Evolutionary conservation across 2,113 vertebrate species (phyloP).

Genomic region (Alouatta palliata): DNA sequence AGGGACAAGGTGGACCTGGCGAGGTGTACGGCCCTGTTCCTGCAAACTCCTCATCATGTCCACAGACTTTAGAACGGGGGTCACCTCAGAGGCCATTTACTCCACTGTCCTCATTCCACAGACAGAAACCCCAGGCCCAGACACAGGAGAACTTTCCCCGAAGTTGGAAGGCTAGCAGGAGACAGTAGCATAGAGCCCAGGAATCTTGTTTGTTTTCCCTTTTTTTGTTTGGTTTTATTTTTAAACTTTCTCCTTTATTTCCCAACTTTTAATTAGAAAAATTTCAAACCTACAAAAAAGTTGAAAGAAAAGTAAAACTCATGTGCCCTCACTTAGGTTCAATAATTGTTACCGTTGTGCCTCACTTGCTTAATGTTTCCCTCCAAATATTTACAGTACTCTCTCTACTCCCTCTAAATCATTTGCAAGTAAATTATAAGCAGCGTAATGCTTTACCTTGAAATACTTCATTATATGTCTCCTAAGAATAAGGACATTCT

Average conservation of each 20-base stretch:
- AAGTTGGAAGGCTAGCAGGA: neutral
- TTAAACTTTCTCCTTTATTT: neutral
- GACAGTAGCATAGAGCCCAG: too few relatives aligned
- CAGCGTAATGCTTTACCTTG: neutral
- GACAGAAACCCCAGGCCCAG: neutral
- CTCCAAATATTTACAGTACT: neutral
- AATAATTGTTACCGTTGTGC: neutral
- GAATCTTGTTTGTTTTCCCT: neutral
- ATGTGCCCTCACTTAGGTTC: neutral
- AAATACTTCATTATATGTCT: neutral
- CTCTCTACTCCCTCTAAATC: neutral
- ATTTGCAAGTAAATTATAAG: neutral
- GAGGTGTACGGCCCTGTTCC: neutral
- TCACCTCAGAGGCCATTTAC: neutral
- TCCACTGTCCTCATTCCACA: neutral
- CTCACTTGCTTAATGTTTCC: neutral
- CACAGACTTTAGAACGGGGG: neutral
- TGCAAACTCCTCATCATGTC: neutral
- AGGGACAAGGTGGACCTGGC: fast-evolving
- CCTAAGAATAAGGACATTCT: neutral
- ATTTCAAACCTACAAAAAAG: neutral
- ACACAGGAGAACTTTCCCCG: neutral
- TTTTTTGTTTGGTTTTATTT: neutral
- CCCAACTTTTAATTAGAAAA: neutral
- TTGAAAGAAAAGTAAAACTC: neutral